A percentile compares a stretch with the other conserved stretches of the same genome.
phyloP scores from a whole-genome alignment of 2,113 vertebrate genomes.

The Tragelaphus buxtoni region DNA sequence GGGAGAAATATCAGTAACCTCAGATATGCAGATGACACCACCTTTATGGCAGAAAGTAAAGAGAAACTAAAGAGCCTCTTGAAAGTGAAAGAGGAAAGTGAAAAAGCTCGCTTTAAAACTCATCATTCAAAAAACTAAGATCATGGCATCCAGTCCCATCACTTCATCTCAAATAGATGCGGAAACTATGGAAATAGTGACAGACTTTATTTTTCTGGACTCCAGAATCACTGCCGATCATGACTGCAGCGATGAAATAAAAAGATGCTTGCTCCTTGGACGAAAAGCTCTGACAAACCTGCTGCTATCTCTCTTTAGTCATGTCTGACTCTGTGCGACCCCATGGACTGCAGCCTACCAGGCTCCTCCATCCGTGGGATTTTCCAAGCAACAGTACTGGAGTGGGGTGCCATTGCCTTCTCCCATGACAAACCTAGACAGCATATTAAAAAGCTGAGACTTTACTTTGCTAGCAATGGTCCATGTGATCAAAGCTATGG shows the following conservation, averaged over 20 bases:
- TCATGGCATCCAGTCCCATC: neutral
- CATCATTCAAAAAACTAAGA: neutral
- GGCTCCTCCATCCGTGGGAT: too few relatives aligned
- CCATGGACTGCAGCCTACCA: too few relatives aligned
- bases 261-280: neutral
- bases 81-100: neutral
- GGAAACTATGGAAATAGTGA: neutral
- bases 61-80: neutral
- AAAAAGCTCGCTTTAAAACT: neutral
- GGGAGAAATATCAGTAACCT: neutral
- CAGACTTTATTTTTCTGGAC: neutral
- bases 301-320: too few relatives aligned
- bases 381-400: too few relatives aligned
- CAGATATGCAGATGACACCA: neutral
- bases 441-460: neutral
- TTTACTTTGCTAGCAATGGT: neutral
- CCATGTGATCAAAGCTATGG: neutral
- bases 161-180: neutral
- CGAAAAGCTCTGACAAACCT: neutral
- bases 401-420: too few relatives aligned
- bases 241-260: neutral
- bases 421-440: neutral
- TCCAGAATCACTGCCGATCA: neutral
- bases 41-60: neutral
- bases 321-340: too few relatives aligned